Conservation (phyloP, 1,140 invertebrate genomes). For the Hyles euphorbiae region DNA sequence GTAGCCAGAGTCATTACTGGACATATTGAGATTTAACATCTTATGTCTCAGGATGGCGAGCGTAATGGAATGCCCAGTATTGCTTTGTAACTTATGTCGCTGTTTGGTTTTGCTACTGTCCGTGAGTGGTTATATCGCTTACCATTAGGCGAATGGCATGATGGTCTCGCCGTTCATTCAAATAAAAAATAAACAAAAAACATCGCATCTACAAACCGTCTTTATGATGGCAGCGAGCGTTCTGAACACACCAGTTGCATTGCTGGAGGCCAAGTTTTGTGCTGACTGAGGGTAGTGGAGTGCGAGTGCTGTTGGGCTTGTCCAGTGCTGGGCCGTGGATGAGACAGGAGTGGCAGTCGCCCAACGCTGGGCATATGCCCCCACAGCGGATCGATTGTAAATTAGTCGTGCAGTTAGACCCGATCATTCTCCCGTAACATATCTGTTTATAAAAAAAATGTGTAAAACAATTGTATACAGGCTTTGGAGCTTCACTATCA, state of each 20-base stretch:
- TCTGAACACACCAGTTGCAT: slow-evolving; percentile 95
- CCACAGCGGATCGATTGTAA: slow-evolving; percentile 90
- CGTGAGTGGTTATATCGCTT: no score
- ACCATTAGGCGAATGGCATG: no score
- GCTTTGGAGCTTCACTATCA: no score
- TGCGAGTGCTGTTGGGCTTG: slow-evolving; percentile 34
- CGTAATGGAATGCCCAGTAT: no score
- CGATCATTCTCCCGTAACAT: slow-evolving; percentile 89
- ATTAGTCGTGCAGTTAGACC: slow-evolving; percentile 91
- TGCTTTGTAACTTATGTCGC: no score
- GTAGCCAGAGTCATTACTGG: no score
- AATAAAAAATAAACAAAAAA: not conserved
- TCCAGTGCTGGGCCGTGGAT: slow-evolving; percentile 78
- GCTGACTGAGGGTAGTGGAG: slow-evolving; percentile 79
- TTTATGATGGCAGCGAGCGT: slow-evolving; percentile 90
- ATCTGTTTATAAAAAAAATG: slow-evolving; percentile 66
- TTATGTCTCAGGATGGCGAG: no score
- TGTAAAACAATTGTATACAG: not conserved
- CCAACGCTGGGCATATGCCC: slow-evolving; percentile 90
- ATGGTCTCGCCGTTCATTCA: not conserved
- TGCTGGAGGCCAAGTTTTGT: slow-evolving; percentile 85
- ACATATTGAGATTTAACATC: no score
- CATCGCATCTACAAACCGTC: slow-evolving; percentile 75
- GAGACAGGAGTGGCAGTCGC: slow-evolving; percentile 92
- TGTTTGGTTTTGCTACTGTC: no score